Conservation (phyloP, 2,797 vertebrate genomes). For the Eospalax fontanierii region DNA sequence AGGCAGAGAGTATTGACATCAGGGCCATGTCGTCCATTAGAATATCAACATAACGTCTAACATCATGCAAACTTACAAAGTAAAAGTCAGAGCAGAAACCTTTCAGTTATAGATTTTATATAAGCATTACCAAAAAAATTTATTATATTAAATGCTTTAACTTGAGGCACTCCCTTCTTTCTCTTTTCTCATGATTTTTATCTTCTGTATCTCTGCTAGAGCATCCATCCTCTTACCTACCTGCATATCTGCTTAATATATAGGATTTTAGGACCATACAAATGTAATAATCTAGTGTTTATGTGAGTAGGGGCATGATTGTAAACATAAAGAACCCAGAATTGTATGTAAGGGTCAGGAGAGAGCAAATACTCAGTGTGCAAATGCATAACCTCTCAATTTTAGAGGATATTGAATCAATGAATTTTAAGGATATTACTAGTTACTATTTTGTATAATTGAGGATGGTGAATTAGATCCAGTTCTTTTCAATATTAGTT, state of each 20-base stretch:
- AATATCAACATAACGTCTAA: neutral
- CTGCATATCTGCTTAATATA: neutral
- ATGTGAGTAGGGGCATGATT: neutral
- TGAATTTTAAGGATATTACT: conserved; percentile 56
- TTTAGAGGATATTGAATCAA: conserved; percentile 45
- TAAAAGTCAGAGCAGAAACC: neutral
- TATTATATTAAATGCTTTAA: neutral
- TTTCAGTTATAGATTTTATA: conserved; percentile 11
- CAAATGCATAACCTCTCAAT: neutral
- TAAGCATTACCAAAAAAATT: neutral
- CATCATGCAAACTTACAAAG: neutral
- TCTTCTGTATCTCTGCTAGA: neutral
- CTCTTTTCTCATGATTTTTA: neutral
- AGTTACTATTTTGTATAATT: neutral
- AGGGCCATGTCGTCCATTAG: neutral
- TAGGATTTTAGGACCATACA: neutral
- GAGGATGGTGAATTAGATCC: neutral
- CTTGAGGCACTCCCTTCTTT: conserved; percentile 6
- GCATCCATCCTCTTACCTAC: neutral
- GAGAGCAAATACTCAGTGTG: neutral
- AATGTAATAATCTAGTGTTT: neutral
- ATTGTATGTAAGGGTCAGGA: neutral
- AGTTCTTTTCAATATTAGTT: conserved; percentile 56
- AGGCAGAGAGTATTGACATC: neutral
- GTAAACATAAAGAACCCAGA: neutral